Base-by-base conservation (phyloP, 2,888 invertebrate genomes). In the Eristalis tenax region DNA sequence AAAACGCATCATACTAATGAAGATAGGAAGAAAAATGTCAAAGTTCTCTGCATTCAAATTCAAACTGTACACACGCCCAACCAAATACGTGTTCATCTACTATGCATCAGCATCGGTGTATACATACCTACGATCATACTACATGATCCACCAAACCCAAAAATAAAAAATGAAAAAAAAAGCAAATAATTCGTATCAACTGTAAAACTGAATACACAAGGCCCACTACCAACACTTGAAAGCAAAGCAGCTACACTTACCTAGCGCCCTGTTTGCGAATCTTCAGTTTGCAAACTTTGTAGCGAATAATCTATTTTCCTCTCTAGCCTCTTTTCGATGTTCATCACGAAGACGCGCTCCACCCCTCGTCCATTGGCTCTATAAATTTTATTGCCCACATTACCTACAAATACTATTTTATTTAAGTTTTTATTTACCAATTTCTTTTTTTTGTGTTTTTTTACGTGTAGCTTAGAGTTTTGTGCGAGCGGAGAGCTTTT, bases 371-470 rank as follows among this genome's bases (percentile, higher is more conserved):
- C 59, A 32, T 75, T 75, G 59, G 65, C 70, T 61, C 77, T 74
- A 78, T 81, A 69, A 85, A 82, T 79, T 83, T 78, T 82, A 83
- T 86, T 86, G 70, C 83, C 75, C 86, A 86, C 83, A 86, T 83
- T 78, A 83, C 74, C 81, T 75, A 75, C 81, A 75, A 74, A 75
- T 75, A 81, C 86, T 75, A 83, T 83, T 86, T 79, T 79, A 84
- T 84, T 80, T 80, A 61, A 69, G 64, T 78, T 74, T 66, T 83
- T 79, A 69, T 69, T 85, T 81, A 77, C 78, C 66, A 83, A 71
- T 83, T 86, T 71, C 65, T 65, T 74, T 63, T 78, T 15, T 65
- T 69, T 77, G 69, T 77, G 28, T 63, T 56, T 59, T 10, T 64
- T 2, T 56, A 43, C 59, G 68, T 74, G 57, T 74, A 38, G 63